A percentile compares a stretch with the other conserved stretches of the same genome.
phyloP scores from a whole-genome alignment of 1,140 invertebrate species.

The Drosophila tsacasi region DNA sequence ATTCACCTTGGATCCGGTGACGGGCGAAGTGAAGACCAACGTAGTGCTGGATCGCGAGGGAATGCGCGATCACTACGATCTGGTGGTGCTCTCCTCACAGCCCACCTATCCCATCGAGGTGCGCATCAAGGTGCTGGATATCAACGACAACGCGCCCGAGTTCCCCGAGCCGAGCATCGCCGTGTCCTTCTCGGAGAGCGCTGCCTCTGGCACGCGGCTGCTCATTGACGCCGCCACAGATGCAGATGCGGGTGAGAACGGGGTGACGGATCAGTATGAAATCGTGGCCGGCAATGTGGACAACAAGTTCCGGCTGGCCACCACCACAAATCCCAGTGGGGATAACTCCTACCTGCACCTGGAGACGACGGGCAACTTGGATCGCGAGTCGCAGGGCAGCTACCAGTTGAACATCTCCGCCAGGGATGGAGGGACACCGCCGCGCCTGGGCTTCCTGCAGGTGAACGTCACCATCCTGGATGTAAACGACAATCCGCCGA shows the following conservation, averaged over 20 bases:
- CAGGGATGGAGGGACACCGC: constrained; percentile 92
- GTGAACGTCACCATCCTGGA: constrained; percentile 97
- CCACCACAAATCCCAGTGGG: constrained; percentile 94
- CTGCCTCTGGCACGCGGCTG: constrained; percentile 93
- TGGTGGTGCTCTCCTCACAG: constrained; percentile 95
- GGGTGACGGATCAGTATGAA: constrained; percentile 93
- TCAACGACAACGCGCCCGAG: constrained; percentile 95
- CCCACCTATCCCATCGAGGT: constrained; percentile 97
- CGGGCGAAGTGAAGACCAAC: constrained; percentile 93
- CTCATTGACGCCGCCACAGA: constrained; percentile 95
- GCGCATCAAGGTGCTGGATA: constrained; percentile 92
- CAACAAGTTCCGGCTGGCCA: constrained; percentile 93
- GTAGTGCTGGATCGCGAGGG: constrained; percentile 93
- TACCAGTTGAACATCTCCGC: constrained; percentile 96
- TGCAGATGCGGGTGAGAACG: constrained; percentile 93
- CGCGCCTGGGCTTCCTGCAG: constrained; percentile 92
- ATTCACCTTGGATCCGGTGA: constrained; percentile 92
- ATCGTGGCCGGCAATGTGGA: constrained; percentile 95
- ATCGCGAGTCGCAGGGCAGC: constrained; percentile 93
- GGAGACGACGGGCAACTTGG: constrained; percentile 95
- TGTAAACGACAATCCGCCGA: constrained; percentile 97
- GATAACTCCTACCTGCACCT: constrained; percentile 95
- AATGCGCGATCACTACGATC: constrained; percentile 93
- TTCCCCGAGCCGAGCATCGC: constrained; percentile 95
- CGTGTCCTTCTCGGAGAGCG: constrained; percentile 95